A percentile compares a stretch with the other conserved stretches of the same genome.
Evolutionary conservation across 2,113 vertebrate species (phyloP).

Genomic region (Vanacampus margaritifer): DNA sequence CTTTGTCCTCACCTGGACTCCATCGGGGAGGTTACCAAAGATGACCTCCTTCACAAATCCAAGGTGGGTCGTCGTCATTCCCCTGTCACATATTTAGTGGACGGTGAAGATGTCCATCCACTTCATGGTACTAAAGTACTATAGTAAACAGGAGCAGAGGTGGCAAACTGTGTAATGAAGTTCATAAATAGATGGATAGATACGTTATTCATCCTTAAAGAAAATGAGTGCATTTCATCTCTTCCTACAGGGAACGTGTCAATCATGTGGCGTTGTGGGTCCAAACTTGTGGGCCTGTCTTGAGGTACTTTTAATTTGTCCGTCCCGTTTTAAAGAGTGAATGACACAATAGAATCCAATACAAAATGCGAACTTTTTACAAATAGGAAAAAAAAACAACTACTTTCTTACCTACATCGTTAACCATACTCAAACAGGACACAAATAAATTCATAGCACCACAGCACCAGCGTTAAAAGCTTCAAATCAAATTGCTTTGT

Average conservation of each 20-base stretch:
- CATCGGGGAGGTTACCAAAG: conserved; percentile 93
- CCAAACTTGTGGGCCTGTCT: conserved; percentile 98
- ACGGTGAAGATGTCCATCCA: too few relatives aligned
- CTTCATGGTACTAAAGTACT: too few relatives aligned
- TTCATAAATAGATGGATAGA: background rate
- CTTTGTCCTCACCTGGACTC: conserved; percentile 90
- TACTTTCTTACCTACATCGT: too few relatives aligned
- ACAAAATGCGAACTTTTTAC: background rate
- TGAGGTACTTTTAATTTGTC: conserved; percentile 75
- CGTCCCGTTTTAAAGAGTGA: background rate
- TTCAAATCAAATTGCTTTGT: too few relatives aligned
- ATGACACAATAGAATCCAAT: too few relatives aligned
- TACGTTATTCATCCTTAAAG: too few relatives aligned
- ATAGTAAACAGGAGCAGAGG: too few relatives aligned
- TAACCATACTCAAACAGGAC: too few relatives aligned
- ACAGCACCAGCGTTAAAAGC: too few relatives aligned
- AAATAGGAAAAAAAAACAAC: background rate
- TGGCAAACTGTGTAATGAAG: background rate
- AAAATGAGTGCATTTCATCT: background rate
- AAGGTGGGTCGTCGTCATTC: conserved; percentile 75
- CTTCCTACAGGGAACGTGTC: conserved; percentile 85
- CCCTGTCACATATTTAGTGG: background rate
- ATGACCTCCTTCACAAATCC: conserved; percentile 90
- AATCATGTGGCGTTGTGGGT: conserved; percentile 90
- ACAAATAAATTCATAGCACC: too few relatives aligned